These are phyloP conservation scores for Periophthalmus modestus DNA, from an alignment of 2,113 vertebrate species.

Conservation along the genomic window DNA sequence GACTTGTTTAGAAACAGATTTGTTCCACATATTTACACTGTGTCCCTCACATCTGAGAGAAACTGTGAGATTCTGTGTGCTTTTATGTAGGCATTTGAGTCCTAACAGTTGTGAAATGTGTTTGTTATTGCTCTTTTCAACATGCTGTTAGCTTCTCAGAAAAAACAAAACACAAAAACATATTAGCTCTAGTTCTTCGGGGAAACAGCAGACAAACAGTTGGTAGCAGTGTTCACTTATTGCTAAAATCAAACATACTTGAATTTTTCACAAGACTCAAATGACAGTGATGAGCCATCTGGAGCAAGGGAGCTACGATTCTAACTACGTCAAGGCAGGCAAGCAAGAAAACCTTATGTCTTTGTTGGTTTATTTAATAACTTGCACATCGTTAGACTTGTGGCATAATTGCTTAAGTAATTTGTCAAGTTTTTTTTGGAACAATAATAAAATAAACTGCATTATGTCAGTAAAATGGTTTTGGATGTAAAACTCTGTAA, in stretches of 20 bases:
- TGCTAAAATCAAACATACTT: constrained; percentile 2
- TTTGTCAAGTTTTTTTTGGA: no score
- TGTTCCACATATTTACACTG: not conserved
- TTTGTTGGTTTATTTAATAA: not conserved
- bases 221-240: not conserved
- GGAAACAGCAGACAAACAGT: not conserved
- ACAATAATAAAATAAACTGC: no score
- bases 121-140: constrained; percentile 4
- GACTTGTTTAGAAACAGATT: not conserved
- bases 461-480: no score
- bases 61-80: not conserved
- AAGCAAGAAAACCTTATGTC: not conserved
- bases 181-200: not conserved
- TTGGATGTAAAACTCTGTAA: no score
- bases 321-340: not conserved
- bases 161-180: not conserved
- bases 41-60: no score
- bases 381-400: not conserved
- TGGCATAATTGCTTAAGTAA: no score
- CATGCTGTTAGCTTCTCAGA: not conserved
- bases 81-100: not conserved
- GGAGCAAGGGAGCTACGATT: not conserved
- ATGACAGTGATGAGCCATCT: not conserved
- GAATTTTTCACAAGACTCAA: not conserved
- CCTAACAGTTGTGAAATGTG: not conserved